phyloP scores from a whole-genome alignment of 1,140 invertebrate genomes.

The Pseudachorutes palmiensis region DNA sequence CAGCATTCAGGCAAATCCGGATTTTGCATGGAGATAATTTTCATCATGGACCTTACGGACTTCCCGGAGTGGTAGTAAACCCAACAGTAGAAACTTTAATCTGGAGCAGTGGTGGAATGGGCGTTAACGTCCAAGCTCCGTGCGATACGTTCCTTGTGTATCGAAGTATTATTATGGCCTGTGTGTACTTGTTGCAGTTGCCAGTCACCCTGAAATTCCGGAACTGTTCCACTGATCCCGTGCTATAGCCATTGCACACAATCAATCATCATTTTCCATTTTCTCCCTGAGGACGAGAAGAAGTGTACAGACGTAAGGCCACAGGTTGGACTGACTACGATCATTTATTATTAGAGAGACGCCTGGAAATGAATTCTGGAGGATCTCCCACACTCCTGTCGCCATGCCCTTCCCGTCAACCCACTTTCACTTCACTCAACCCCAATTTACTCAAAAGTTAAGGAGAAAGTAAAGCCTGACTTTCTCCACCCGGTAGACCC shows the following conservation, averaged over 20 bases:
- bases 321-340: neutral
- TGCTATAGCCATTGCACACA: too few species aligned
- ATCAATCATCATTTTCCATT: slow-evolving; percentile 2
- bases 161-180: too few species aligned
- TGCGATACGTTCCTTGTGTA: neutral
- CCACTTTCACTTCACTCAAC: neutral
- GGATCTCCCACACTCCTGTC: neutral
- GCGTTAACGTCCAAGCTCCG: neutral
- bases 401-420: neutral
- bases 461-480: neutral
- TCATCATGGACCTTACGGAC: neutral
- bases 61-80: neutral
- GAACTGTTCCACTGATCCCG: neutral
- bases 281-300: neutral
- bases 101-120: neutral
- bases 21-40: neutral
- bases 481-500: too few species aligned
- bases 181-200: neutral
- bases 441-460: neutral
- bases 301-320: neutral
- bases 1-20: neutral
- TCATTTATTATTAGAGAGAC: slow-evolving; percentile 3
- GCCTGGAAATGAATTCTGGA: too few species aligned
- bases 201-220: neutral
- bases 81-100: neutral